These are phyloP conservation scores for Melipona beecheii DNA, from an alignment of 2,888 invertebrate species.

Conservation along the genomic window DNA sequence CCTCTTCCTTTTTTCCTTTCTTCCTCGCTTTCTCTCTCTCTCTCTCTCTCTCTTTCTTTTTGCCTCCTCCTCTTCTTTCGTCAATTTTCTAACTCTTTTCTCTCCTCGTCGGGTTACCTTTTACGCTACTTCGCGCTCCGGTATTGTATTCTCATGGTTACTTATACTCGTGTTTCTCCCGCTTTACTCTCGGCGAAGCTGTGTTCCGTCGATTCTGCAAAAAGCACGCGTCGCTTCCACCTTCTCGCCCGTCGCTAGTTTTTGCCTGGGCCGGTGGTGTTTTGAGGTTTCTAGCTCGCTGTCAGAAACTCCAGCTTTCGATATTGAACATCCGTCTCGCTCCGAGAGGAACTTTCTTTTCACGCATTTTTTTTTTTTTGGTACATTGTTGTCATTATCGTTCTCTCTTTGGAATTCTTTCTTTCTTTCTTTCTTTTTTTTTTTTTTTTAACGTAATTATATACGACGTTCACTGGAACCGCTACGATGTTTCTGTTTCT, in stretches of 20 bases:
- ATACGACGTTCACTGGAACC: not conserved
- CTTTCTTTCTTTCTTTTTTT: not conserved
- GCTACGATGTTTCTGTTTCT: not conserved
- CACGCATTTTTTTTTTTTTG: not conserved
- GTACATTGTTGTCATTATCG: not conserved
- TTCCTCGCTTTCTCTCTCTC: too few relatives aligned
- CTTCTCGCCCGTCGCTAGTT: not conserved
- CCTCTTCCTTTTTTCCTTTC: not conserved
- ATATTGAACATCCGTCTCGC: not conserved
- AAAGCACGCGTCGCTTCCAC: not conserved
- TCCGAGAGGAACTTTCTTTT: not conserved
- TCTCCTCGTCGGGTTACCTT: conserved; percentile 28
- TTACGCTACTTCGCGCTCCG: conserved; percentile 29
- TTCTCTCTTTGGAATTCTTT: not conserved
- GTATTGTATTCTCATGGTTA: conserved; percentile 37
- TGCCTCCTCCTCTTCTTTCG: conserved; percentile 19
- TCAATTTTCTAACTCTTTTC: conserved; percentile 39
- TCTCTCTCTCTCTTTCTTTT: not conserved
- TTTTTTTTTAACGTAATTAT: not conserved
- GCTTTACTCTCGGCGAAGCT: conserved; percentile 1
- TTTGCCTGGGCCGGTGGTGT: not conserved
- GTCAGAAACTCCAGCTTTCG: not conserved
- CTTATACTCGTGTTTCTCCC: conserved; percentile 42
- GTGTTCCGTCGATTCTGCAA: not conserved
- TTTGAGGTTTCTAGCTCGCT: not conserved